A percentile compares a stretch with the other conserved stretches of the same genome.
These are phyloP conservation scores for Silurus aristotelis DNA, from an alignment of 2,797 vertebrate species.

Conservation along the genomic window DNA sequence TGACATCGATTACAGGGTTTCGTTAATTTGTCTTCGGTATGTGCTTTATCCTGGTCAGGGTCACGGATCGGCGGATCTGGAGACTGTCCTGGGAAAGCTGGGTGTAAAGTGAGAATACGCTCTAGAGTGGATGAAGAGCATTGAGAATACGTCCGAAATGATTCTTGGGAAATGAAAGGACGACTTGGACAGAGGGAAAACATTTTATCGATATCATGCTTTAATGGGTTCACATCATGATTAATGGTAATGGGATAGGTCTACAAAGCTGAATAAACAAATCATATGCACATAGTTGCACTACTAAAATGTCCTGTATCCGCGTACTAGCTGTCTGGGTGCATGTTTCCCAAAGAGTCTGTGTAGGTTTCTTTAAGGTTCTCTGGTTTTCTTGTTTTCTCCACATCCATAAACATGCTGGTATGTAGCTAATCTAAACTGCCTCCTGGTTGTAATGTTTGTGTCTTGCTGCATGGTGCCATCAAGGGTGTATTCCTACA, in stretches of 20 bases:
- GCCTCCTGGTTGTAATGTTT: background rate
- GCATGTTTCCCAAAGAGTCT: background rate
- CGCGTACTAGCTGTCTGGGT: background rate
- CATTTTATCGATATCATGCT: background rate
- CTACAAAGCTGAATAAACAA: background rate
- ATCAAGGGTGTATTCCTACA: background rate
- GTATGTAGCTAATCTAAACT: background rate
- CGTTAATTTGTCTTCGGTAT: background rate
- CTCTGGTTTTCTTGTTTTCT: background rate
- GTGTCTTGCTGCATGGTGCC: background rate
- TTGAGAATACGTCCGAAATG: background rate
- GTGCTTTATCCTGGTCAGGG: background rate
- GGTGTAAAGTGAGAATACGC: background rate
- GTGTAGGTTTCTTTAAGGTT: background rate
- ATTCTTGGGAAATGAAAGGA: background rate
- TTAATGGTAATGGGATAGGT: background rate
- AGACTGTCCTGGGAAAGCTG: background rate
- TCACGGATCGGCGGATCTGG: background rate
- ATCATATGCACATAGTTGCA: background rate
- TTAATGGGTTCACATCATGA: background rate
- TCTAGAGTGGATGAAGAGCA: background rate
- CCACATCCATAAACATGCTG: background rate
- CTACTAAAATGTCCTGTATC: background rate
- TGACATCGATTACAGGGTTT: constrained; percentile 39
- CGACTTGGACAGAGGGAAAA: background rate